These are phyloP conservation scores for Gymnogyps californianus DNA, from an alignment of 2,113 vertebrate genomes.

Conservation along the genomic window DNA sequence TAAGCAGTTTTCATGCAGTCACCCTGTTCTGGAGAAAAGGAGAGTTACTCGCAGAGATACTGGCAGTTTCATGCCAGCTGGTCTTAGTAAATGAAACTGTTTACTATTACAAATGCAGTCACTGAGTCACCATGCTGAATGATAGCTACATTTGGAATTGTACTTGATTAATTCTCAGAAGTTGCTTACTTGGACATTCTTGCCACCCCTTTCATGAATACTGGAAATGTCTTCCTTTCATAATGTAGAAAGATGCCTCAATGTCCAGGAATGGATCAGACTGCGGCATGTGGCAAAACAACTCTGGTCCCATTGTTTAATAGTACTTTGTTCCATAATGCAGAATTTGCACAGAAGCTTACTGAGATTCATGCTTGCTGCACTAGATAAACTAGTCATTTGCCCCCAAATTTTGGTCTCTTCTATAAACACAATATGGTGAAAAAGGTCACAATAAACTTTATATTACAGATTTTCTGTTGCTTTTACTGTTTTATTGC, in stretches of 20 bases:
- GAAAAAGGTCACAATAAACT: neutral
- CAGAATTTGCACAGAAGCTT: neutral
- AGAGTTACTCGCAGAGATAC: neutral
- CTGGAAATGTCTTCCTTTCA: neutral
- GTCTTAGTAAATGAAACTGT: neutral
- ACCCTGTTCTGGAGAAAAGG: neutral
- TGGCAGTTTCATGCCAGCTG: neutral
- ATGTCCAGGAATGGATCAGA: neutral
- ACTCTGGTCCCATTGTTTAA: neutral
- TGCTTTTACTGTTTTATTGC: neutral
- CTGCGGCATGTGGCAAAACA: neutral
- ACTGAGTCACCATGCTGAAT: rapidly evolving
- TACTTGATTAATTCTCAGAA: neutral
- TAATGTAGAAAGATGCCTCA: neutral
- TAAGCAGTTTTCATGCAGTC: neutral
- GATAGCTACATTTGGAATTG: neutral
- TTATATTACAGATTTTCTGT: constrained; percentile 3
- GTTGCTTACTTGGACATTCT: neutral
- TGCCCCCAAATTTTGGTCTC: neutral
- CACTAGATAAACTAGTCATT: neutral
- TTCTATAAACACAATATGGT: neutral
- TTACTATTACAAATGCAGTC: neutral
- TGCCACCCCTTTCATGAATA: neutral
- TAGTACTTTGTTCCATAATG: neutral
- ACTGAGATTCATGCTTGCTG: neutral